phyloP scores from a whole-genome alignment of 92 coral and sea anemone species.

The Galaxea fascicularis region DNA sequence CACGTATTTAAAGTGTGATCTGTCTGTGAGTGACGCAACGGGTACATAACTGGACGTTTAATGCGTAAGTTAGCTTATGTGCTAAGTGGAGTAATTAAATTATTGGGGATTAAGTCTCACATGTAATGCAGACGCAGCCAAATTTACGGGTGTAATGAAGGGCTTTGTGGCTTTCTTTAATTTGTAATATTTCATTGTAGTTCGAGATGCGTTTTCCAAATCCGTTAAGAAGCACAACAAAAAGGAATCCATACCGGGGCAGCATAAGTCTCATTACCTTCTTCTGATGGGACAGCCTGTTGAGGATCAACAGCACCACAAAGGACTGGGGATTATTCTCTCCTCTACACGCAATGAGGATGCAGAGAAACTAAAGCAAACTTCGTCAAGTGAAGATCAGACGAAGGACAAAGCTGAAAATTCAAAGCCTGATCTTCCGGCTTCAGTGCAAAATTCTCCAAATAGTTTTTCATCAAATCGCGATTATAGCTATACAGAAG shows the following conservation, averaged over 20 bases:
- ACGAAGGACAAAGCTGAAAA: background rate
- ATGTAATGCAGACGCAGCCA: too few species aligned
- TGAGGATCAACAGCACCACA: constrained; percentile 18
- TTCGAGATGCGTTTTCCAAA: constrained; percentile 15
- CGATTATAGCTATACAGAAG: constrained; percentile 49
- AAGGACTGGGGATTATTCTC: constrained; percentile 43
- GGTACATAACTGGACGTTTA: too few species aligned
- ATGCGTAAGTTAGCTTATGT: too few species aligned
- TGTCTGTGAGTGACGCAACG: too few species aligned
- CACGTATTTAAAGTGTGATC: too few species aligned
- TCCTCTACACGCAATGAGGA: background rate
- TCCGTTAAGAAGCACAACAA: constrained; percentile 22
- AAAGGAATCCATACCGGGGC: constrained; percentile 28
- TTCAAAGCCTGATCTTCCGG: background rate
- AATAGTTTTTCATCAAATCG: constrained; percentile 14
- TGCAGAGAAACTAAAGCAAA: background rate
- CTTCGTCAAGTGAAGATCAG: constrained; percentile 1
- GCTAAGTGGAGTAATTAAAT: too few species aligned
- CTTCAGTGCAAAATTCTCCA: constrained; percentile 27
- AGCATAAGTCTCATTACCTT: constrained; percentile 14
- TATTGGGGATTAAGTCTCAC: too few species aligned
- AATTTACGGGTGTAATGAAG: background rate
- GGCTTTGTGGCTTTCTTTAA: background rate
- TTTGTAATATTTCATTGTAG: background rate
- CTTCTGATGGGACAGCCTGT: constrained; percentile 40